Percentiles rank a stretch among this genome's conserved stretches.
Conservation (phyloP, 1,140 invertebrate species). For the Drosophila melanogaster region DNA sequence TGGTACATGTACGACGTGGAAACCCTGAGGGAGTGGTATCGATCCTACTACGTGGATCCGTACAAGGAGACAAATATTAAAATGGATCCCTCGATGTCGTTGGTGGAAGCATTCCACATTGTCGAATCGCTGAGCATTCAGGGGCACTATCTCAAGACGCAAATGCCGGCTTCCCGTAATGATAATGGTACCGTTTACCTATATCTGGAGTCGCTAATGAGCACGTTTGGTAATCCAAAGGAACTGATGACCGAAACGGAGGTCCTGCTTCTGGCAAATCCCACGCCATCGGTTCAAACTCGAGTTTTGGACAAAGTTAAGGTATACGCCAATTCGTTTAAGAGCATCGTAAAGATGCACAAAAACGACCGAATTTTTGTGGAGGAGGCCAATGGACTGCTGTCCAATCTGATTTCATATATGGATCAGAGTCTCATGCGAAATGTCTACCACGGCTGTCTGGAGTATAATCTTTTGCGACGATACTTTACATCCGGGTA, state of each 20-base stretch:
- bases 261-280: conserved; percentile 61
- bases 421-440: conserved; percentile 46
- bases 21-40: conserved; percentile 59
- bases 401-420: conserved; percentile 44
- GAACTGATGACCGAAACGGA: conserved; percentile 53
- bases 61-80: conserved; percentile 54
- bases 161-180: conserved; percentile 27
- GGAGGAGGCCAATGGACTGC: conserved; percentile 53
- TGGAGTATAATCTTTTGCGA: conserved; percentile 67
- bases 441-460: conserved; percentile 60
- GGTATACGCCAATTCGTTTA: conserved; percentile 61
- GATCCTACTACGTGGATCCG: conserved; percentile 56
- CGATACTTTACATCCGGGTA: conserved; percentile 64
- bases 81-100: conserved; percentile 29
- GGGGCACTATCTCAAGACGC: conserved; percentile 59
- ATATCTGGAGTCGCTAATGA: conserved; percentile 66
- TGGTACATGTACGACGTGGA: conserved; percentile 75
- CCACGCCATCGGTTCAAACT: conserved; percentile 33
- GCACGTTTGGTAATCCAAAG: conserved; percentile 42
- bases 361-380: conserved; percentile 66
- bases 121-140: conserved; percentile 52
- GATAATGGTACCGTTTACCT: conserved; percentile 55
- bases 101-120: conserved; percentile 33
- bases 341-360: conserved; percentile 59
- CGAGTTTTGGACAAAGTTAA: conserved; percentile 61